These are phyloP conservation scores for Drosophila glabriapex DNA, from an alignment of 2,888 invertebrate genomes.

Conservation along the genomic window DNA sequence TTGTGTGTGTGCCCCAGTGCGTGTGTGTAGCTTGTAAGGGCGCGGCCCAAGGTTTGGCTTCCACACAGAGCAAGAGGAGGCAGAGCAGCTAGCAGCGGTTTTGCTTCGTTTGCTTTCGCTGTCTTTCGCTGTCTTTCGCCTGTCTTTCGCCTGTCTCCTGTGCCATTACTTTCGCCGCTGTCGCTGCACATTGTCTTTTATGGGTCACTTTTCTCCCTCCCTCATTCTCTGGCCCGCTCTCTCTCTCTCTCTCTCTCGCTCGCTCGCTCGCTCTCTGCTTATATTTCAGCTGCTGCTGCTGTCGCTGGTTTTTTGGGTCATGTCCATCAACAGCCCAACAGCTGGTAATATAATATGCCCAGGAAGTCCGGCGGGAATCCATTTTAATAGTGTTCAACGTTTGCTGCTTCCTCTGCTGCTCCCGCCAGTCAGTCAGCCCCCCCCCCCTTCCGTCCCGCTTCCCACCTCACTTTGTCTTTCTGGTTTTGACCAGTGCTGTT, in stretches of 20 bases:
- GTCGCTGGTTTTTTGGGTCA: constrained; percentile 68
- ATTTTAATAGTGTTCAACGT: constrained; percentile 73
- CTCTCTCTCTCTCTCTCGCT: neutral
- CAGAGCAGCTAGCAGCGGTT: constrained; percentile 24
- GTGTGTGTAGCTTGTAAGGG: constrained; percentile 40
- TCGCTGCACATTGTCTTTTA: constrained; percentile 68
- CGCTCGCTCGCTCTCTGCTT: neutral
- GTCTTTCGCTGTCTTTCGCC: constrained; percentile 40
- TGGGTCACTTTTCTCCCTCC: constrained; percentile 51
- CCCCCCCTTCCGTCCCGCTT: neutral
- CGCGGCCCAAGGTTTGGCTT: constrained; percentile 64
- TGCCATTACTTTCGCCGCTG: constrained; percentile 67
- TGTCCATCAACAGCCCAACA: constrained; percentile 72
- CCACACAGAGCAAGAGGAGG: constrained; percentile 21
- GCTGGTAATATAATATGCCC: constrained; percentile 75
- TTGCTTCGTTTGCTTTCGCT: constrained; percentile 36
- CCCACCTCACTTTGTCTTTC: neutral
- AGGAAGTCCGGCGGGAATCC: constrained; percentile 82
- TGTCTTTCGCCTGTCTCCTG: constrained; percentile 12
- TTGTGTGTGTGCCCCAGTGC: constrained; percentile 31
- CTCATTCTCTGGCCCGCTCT: neutral
- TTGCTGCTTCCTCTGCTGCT: constrained; percentile 27
- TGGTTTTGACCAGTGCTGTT: constrained; percentile 54
- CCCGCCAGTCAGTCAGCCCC: neutral
- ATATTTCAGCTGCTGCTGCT: constrained; percentile 20